Evolutionary conservation across 2,113 vertebrate species (phyloP), one percentile per base, ranked within the genome.

Genomic region (Monarcha castaneiventris): DNA sequence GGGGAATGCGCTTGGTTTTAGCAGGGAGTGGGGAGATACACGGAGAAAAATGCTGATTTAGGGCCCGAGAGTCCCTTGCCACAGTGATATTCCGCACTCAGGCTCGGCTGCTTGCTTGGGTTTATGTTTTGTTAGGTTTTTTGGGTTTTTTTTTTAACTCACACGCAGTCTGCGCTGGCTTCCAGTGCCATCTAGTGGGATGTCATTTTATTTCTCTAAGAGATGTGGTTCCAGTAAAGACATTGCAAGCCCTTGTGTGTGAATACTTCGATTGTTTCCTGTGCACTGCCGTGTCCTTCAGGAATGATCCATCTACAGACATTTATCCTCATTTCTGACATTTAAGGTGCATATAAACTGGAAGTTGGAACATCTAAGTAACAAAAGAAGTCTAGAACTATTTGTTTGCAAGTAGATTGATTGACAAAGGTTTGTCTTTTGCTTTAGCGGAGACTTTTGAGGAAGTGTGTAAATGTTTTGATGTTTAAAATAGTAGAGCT

Each of bases 171-270:
- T 87, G 8, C 6, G 11, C 59, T 82, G 64, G 41, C 77, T 82
- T 92, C 81, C 49, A 95, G 44, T 91, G 88, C 96, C 97, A 97
- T 78, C 96, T 97, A 74, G 87, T 87, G 97, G 96, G 23, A 13
- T 44, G 0, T 5, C 4, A 1, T 23, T 41, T 71, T 62, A 27
- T 69, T 69, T 41, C 79, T 33, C 12, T 3, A 0, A 30, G 7
- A 17, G 14, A 11, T 4, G 15, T 12, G 3, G 19, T 13, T 56
- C 14, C 46, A 6, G 46, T 3, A 18, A 33, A 54, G 17, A 1
- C 16, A 2, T 33, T 67, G 43, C 11, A 18, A 16, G 17, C 5
- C 48, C 30, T 14, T 14, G 0, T 8, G 3, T 14, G 35, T 10
- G 16, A 29, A 2, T 30, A 3, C 1, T 0, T 23, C 12, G 18